phyloP scores from a whole-genome alignment of 2,888 invertebrate genomes.

The Pachliopta kotzebuea region DNA sequence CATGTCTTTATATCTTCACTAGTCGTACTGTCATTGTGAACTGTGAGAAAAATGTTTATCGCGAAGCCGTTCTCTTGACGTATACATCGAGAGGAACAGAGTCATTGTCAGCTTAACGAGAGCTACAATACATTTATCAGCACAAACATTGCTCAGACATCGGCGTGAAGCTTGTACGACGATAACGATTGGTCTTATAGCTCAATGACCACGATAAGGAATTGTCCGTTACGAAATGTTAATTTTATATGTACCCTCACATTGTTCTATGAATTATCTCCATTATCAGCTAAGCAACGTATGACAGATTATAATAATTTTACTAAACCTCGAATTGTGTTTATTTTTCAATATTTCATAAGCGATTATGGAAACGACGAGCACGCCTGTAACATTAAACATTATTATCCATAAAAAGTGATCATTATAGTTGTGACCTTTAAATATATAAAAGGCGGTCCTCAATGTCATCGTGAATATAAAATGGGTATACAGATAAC shows the following conservation, averaged over 20 bases:
- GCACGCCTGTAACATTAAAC: neutral
- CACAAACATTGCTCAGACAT: neutral
- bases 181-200: neutral
- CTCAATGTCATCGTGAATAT: neutral
- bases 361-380: neutral
- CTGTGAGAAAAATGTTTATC: slow-evolving; percentile 17
- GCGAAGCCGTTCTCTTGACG: neutral
- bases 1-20: slow-evolving; percentile 6
- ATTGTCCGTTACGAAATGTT: neutral
- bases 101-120: neutral
- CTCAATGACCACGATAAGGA: neutral
- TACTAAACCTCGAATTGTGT: neutral
- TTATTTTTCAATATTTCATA: neutral
- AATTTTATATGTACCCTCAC: too few species aligned
- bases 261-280: too few species aligned
- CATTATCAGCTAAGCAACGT: too few species aligned
- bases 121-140: slow-evolving; percentile 3
- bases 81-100: neutral
- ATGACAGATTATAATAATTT: neutral
- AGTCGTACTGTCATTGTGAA: slow-evolving; percentile 5
- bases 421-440: neutral
- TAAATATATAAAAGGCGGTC: neutral
- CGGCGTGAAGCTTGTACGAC: neutral
- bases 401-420: slow-evolving; percentile 1
- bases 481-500: slow-evolving; percentile 1